Base-by-base conservation (phyloP, 2,888 invertebrate species). In the Eueremaeus valkanovi region DNA sequence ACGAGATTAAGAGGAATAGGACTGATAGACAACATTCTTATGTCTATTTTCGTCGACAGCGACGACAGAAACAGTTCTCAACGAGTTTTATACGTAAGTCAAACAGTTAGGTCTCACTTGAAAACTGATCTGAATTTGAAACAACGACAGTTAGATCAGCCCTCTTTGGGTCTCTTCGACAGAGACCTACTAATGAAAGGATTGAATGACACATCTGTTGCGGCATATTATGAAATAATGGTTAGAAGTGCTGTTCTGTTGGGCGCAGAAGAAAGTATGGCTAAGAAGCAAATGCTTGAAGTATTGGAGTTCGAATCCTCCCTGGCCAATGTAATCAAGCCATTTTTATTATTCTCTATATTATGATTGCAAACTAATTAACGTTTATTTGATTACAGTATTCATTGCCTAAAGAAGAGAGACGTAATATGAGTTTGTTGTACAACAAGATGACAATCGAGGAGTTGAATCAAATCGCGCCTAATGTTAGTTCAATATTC, bases 401-500 rank as follows among this genome's bases (percentile, higher is more conserved):
- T 81, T 92, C 92, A 9, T 85, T 91, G 82, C 92, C 94, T 8
- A 88, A 90, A 81, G 95, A 95, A 83, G 91, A 95, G 84, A 88
- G 95, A 63, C 88, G 95, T 78, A 94, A 96, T 83, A 92, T 92
- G 11, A 90, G 92, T 5, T 89, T 90, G 79, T 86, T 95, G 21
- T 95, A 95, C 86, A 95, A 96, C 81, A 91, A 93, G 9, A 92
- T 92, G 89, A 91, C 90, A 0, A 85, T 95, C n/a, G 83, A 85
- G 1, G 88, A 95, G 80, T 84, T 96, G 55, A 89, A 92, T 81
- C 81, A 85, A 58, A 73, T 81, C n/a, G 81, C 81, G 3, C 83
- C 83, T 2, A 89, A 88, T 80, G 93, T 90, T 85, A 81, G 82
- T 81, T 16, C 21, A 1, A 29, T n/a, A n/a, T n/a, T n/a, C n/a